Base-by-base conservation (phyloP, 2,797 vertebrate species). In the Crypturellus tataupa region DNA sequence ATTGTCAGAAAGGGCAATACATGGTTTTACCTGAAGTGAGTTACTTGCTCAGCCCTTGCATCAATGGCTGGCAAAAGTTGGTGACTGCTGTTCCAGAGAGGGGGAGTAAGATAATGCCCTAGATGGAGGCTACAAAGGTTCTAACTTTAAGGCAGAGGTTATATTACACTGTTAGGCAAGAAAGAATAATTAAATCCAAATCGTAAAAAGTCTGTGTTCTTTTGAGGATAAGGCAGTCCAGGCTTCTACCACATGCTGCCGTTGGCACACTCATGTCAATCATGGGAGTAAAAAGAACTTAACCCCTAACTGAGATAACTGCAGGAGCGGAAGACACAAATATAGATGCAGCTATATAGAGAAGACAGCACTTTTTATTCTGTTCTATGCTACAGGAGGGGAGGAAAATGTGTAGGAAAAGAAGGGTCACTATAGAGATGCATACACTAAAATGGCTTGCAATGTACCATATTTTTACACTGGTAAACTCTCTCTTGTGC, bases 51-150 rank as follows among this genome's bases (percentile, higher is more conserved):
- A 53, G 9, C 78, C 31, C 5, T 75, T 79, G 29, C 63, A 76
- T 19, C 49, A 68, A 27, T 17, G 25, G 70, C n/a, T 53, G 58
- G 64, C 64, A 59, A 51, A 95, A 73, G 24, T 31, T 4, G 1
- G 9, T 9, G 42, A 51, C n/a, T 0, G 0, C 37, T 35, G 24
- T 6, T 23, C 37, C 58, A 33, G 33, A 88, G 29, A 76, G 51
- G 16, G 1, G 10, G 37, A 58, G 12, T 65, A 73, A 75, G 33
- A 62, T n/a, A 31, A 56, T 72, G 37, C 58, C n/a, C 35, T 68
- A 46, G 35, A 40, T 27, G 42, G 35, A 72, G 42, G 35, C 29
- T 47, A 35, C 24, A 13, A 67, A 59, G n/a, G 6, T 35, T 82
- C 33, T 51, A 49, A 40, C 55, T 40, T 67, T 62, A 31, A 40